A percentile compares a stretch with the other conserved stretches of the same genome.
These are phyloP conservation scores for Eueides isabella DNA, from an alignment of 1,140 invertebrate species.

Conservation along the genomic window DNA sequence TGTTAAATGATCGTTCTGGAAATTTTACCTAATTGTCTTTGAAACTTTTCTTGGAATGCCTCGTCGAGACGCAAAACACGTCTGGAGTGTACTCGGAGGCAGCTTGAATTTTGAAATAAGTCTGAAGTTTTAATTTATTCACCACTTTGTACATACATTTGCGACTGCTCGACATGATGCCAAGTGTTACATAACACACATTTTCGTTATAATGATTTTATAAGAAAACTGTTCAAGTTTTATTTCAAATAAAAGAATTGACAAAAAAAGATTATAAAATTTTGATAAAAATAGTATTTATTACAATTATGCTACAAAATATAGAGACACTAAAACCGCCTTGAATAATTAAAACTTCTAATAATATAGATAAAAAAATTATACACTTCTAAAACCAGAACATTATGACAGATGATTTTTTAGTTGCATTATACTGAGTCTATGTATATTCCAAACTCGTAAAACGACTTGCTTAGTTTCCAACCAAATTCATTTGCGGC, in stretches of 20 bases:
- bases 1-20: conserved; percentile 38
- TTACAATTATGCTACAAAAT: background rate
- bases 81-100: conserved; percentile 36
- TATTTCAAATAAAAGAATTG: too few species aligned
- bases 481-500: conserved; percentile 40
- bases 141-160: conserved; percentile 35
- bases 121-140: conserved; percentile 41
- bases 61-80: conserved; percentile 40
- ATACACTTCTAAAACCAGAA: background rate
- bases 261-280: too few species aligned
- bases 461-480: conserved; percentile 27
- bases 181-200: conserved; percentile 30
- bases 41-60: conserved; percentile 33
- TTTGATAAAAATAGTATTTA: too few species aligned
- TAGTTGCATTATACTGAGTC: background rate
- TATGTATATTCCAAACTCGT: conserved; percentile 19
- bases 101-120: conserved; percentile 29
- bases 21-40: conserved; percentile 38
- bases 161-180: conserved; percentile 24
- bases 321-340: background rate
- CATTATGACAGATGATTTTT: background rate
- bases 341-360: background rate
- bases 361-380: background rate
- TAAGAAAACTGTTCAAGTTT: too few species aligned
- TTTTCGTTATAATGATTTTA: conserved; percentile 22